Percentiles rank a stretch among this genome's conserved stretches.
phyloP scores from a whole-genome alignment of 2,113 vertebrate species.

The Vidua chalybeata region DNA sequence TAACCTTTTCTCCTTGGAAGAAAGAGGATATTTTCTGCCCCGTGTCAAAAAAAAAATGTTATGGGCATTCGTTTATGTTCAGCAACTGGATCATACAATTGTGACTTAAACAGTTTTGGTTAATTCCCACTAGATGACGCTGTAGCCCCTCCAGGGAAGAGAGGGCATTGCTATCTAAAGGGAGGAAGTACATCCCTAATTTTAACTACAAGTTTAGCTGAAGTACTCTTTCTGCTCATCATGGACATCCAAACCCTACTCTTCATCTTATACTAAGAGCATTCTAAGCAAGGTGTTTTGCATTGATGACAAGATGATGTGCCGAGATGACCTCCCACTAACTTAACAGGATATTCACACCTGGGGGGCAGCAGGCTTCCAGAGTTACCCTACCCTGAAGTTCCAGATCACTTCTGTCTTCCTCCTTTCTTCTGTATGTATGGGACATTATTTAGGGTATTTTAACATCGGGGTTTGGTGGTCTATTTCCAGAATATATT shows the following conservation, averaged over 20 bases:
- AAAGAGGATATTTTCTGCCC: neutral
- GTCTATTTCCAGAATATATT: neutral
- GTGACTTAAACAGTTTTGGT: neutral
- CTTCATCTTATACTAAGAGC: neutral
- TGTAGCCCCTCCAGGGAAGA: neutral
- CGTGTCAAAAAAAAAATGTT: neutral
- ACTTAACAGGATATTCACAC: neutral
- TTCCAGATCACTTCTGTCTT: neutral
- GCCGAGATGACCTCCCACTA: neutral
- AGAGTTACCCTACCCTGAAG: neutral
- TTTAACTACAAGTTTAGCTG: neutral
- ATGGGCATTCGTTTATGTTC: neutral
- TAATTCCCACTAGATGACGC: neutral
- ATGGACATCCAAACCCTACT: neutral
- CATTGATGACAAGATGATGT: neutral
- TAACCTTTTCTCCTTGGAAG: neutral
- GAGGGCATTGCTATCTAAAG: neutral
- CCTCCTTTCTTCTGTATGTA: neutral
- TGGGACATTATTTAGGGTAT: neutral
- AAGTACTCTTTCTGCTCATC: neutral
- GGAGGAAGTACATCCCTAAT: fast-evolving
- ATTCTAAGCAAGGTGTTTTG: neutral
- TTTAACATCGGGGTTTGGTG: neutral
- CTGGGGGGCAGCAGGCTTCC: neutral
- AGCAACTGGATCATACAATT: neutral